Evolutionary conservation across 1,140 invertebrate genomes (phyloP).

Genomic region (Cotesia chilonis): DNA sequence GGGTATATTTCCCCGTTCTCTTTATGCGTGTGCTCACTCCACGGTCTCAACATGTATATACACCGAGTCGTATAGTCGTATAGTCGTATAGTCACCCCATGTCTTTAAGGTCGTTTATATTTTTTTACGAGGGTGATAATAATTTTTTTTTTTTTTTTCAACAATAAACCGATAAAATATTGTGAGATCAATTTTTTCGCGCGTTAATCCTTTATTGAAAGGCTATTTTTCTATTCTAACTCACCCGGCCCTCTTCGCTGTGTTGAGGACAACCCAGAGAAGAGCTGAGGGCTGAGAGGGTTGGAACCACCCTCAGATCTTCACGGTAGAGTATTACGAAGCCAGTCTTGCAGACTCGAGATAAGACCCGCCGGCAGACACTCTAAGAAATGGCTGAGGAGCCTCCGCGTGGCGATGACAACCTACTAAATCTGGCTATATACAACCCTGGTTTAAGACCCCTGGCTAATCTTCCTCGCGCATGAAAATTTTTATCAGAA

Average conservation of each 20-base stretch:
- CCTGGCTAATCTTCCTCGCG: constrained; percentile 26
- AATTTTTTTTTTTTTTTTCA: constrained; percentile 2
- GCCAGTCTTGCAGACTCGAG: constrained; percentile 65
- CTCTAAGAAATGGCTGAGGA: constrained; percentile 46
- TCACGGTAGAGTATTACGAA: constrained; percentile 59
- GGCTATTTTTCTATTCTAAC: not conserved
- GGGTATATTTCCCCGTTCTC: not conserved
- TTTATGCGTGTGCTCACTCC: not conserved
- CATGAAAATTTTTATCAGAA: not conserved
- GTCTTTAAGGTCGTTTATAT: constrained; percentile 5
- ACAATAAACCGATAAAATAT: not conserved
- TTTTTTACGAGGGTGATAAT: not conserved
- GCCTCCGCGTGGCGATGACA: not conserved
- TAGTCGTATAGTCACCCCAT: constrained; percentile 1
- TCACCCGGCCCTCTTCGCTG: not conserved
- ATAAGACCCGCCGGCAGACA: constrained; percentile 58
- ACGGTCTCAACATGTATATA: not conserved
- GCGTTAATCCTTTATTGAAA: not conserved
- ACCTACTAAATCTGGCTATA: not conserved
- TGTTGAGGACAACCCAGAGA: too few relatives aligned
- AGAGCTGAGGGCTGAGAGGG: too few relatives aligned
- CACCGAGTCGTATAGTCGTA: not conserved
- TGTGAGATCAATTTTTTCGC: too few relatives aligned
- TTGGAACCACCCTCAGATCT: not conserved
- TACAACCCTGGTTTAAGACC: constrained; percentile 9